Evolutionary conservation across 2,113 vertebrate species (phyloP).

Genomic region (Platichthys flesus): DNA sequence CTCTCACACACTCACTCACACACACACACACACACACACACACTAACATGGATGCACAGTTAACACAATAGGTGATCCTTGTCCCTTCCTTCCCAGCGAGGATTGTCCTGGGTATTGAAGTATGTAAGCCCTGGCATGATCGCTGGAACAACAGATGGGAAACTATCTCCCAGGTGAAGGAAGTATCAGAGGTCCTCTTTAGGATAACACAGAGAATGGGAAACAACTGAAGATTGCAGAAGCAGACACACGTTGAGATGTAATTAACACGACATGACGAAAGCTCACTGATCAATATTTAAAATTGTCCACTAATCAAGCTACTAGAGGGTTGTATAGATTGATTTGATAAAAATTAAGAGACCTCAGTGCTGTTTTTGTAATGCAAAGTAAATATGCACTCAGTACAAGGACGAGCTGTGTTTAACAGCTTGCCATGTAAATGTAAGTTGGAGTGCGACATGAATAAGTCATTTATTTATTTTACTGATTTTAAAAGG

Average conservation of each 20-base stretch:
- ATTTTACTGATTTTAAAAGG: neutral
- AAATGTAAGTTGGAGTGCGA: neutral
- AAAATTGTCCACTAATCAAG: neutral
- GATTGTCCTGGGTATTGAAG: conserved; percentile 43
- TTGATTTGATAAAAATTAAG: neutral
- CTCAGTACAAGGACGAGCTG: neutral
- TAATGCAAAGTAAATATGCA: neutral
- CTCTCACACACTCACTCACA: neutral
- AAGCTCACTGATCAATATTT: no score
- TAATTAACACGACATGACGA: neutral
- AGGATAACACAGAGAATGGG: conserved; percentile 11
- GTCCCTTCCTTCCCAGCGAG: conserved; percentile 28
- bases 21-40: conserved; percentile 2
- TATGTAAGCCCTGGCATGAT: conserved; percentile 44
- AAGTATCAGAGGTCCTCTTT: conserved; percentile 50
- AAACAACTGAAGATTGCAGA: conserved; percentile 12
- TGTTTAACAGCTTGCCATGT: neutral
- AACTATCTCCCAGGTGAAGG: conserved; percentile 48
- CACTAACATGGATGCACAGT: conserved; percentile 19
- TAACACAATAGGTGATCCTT: conserved; percentile 52
- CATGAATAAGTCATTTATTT: neutral
- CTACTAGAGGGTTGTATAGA: neutral
- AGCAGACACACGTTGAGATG: conserved; percentile 3
- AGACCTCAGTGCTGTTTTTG: neutral
- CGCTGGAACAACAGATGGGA: conserved; percentile 57